These are phyloP conservation scores for Heptranchias perlo DNA, from an alignment of 2,113 vertebrate species.

Conservation along the genomic window DNA sequence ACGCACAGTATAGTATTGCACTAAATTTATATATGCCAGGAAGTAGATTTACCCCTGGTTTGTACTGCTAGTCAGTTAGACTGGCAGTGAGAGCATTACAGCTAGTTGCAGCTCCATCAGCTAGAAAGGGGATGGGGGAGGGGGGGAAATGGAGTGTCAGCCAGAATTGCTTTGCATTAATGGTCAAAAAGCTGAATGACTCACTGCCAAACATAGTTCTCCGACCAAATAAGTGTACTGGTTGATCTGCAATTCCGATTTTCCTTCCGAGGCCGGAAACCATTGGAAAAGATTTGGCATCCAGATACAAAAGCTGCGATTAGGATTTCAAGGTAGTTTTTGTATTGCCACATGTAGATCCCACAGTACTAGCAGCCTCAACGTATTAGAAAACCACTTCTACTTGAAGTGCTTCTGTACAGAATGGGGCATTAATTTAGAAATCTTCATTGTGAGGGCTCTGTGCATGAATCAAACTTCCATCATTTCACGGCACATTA, in stretches of 20 bases:
- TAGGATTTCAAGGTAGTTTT: not conserved
- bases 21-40: not conserved
- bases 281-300: not conserved
- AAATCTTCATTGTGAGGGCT: not conserved
- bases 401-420: not conserved
- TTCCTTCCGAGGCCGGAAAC: not conserved
- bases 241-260: not conserved
- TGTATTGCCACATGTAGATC: too few relatives aligned
- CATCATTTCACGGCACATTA: not conserved
- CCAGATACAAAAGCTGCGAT: not conserved
- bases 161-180: not conserved
- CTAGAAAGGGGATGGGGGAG: not conserved
- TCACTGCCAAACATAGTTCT: not conserved
- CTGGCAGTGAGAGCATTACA: not conserved
- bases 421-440: not conserved
- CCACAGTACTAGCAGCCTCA: not conserved
- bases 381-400: not conserved
- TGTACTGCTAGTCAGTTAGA: not conserved
- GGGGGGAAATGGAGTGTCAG: not conserved
- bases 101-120: not conserved
- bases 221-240: not conserved
- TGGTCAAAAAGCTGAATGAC: not conserved
- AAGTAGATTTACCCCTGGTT: not conserved
- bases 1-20: not conserved
- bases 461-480: not conserved